These are phyloP conservation scores for Sycobia sp. DNA, from an alignment of 1,140 invertebrate genomes.

Conservation along the genomic window DNA sequence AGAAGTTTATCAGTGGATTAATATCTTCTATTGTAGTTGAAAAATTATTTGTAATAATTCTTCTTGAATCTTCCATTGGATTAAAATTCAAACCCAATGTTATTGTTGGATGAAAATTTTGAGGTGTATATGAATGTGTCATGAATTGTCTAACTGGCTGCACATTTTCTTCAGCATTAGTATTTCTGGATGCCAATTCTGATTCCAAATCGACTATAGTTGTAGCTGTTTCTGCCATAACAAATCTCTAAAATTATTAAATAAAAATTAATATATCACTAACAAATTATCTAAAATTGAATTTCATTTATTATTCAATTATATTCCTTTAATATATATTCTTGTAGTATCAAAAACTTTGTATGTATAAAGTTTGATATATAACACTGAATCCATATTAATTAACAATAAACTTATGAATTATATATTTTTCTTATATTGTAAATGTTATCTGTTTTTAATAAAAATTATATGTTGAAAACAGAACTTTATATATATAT, in stretches of 20 bases:
- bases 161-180: slow-evolving; percentile 25
- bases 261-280: neutral
- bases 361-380: too few relatives aligned
- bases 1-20: slow-evolving; percentile 61
- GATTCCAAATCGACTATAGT: slow-evolving; percentile 3
- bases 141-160: slow-evolving; percentile 16
- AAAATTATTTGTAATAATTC: slow-evolving; percentile 60
- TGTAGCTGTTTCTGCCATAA: slow-evolving; percentile 26
- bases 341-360: too few relatives aligned
- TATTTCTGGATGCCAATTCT: slow-evolving; percentile 32
- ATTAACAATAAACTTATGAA: too few relatives aligned
- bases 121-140: slow-evolving; percentile 21
- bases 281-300: too few relatives aligned
- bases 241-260: slow-evolving; percentile 23
- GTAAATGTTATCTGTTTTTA: too few relatives aligned
- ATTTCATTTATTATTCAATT: too few relatives aligned
- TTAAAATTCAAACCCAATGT: slow-evolving; percentile 48
- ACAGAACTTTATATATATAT: too few relatives aligned
- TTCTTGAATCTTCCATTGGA: slow-evolving; percentile 55
- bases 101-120: slow-evolving; percentile 35
- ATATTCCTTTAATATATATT: too few relatives aligned
- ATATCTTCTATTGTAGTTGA: slow-evolving; percentile 63
- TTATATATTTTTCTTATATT: too few relatives aligned
- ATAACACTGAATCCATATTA: too few relatives aligned
- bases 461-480: too few relatives aligned